These are phyloP conservation scores for Rhizomys pruinosus DNA, from an alignment of 2,113 vertebrate genomes.

Conservation along the genomic window DNA sequence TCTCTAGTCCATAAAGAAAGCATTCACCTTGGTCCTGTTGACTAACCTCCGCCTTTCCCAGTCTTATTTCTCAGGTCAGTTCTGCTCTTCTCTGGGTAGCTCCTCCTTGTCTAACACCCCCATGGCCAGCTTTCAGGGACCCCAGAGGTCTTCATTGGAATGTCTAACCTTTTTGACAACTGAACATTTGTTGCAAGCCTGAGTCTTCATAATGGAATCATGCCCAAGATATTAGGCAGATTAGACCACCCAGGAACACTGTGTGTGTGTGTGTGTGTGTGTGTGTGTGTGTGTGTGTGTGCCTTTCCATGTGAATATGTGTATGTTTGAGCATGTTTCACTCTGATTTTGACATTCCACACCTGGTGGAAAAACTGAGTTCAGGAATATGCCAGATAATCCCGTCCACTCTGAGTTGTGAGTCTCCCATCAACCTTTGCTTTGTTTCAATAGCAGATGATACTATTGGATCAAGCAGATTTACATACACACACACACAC, in stretches of 20 bases:
- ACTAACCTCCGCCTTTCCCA: background rate
- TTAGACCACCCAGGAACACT: background rate
- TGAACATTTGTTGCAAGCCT: background rate
- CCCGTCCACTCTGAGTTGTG: background rate
- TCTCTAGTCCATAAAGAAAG: background rate
- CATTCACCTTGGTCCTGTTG: background rate
- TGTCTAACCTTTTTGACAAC: background rate
- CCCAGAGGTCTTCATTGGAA: background rate
- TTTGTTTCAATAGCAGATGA: background rate
- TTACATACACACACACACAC: background rate
- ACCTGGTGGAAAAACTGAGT: background rate
- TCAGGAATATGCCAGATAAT: background rate
- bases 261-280: background rate
- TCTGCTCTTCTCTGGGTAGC: background rate
- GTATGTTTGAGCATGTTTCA: background rate
- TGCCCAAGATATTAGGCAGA: background rate
- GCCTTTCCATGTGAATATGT: background rate
- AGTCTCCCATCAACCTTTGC: background rate
- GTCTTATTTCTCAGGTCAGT: background rate
- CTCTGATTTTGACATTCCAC: background rate
- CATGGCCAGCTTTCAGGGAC: background rate
- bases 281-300: background rate
- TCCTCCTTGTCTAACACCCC: background rate
- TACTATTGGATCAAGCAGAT: background rate
- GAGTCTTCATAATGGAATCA: background rate